A percentile compares a stretch with the other conserved stretches of the same genome.
phyloP scores from a whole-genome alignment of 1,140 invertebrate genomes.

The Drosophila dunni region DNA sequence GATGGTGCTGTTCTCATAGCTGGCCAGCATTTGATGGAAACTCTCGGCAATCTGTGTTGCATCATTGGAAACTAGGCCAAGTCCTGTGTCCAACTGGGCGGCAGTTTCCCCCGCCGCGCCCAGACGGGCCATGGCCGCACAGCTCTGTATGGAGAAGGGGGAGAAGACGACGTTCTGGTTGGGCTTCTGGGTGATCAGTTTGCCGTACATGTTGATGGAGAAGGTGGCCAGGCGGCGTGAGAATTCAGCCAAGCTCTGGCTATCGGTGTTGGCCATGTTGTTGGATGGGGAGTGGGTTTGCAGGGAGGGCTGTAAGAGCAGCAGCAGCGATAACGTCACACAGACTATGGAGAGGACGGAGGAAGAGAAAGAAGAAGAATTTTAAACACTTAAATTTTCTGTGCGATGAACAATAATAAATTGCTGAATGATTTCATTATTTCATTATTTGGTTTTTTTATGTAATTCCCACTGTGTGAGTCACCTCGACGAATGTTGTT shows the following conservation, averaged over 20 bases:
- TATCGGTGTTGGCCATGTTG: constrained; percentile 13
- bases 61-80: constrained; percentile 81
- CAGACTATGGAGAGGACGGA: constrained; percentile 43
- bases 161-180: constrained; percentile 86
- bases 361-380: background rate
- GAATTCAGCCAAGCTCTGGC: constrained; percentile 38
- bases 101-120: constrained; percentile 86
- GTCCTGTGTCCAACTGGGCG: constrained; percentile 84
- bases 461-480: constrained; percentile 66
- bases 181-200: constrained; percentile 47
- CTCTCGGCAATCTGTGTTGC: constrained; percentile 53
- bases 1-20: constrained; percentile 65
- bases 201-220: constrained; percentile 59
- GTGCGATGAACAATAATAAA: constrained; percentile 12
- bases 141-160: constrained; percentile 86
- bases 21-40: constrained; percentile 56
- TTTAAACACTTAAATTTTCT: constrained; percentile 20
- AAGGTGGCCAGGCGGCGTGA: constrained; percentile 62
- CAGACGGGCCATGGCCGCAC: constrained; percentile 86
- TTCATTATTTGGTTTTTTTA: constrained; percentile 55
- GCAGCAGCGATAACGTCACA: constrained; percentile 41
- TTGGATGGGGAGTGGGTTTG: constrained; percentile 5
- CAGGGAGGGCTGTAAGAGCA: constrained; percentile 30
- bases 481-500: constrained; percentile 61
- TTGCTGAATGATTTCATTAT: constrained; percentile 49